Conservation (phyloP, 1,140 invertebrate species). For the Drosophila pruinosa region DNA sequence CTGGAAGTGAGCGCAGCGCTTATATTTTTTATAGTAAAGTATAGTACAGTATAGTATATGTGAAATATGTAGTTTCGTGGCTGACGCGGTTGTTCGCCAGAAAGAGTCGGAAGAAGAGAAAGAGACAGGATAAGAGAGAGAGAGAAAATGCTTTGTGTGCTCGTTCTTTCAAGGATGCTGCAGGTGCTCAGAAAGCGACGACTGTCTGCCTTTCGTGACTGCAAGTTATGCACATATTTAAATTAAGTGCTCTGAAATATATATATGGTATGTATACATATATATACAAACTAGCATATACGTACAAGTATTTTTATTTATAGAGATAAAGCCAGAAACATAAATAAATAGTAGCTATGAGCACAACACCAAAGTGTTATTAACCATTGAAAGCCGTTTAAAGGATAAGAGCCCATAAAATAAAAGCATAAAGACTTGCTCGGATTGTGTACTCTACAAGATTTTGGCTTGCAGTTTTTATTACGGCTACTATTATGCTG, state of each 20-base stretch:
- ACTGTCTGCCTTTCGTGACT: conserved; percentile 14
- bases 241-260: conserved; percentile 47
- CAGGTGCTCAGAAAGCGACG: conserved; percentile 52
- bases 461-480: too few species aligned
- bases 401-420: conserved; percentile 2
- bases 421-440: background rate
- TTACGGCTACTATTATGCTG: background rate
- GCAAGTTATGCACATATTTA: conserved; percentile 70
- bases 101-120: conserved; percentile 12
- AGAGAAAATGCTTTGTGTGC: conserved; percentile 59
- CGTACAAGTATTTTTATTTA: background rate
- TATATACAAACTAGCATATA: background rate
- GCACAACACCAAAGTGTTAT: conserved; percentile 32
- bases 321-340: conserved; percentile 31
- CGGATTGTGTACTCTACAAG: background rate
- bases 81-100: conserved; percentile 4
- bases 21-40: conserved; percentile 35
- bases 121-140: background rate
- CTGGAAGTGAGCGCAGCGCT: conserved; percentile 37
- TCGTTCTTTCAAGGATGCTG: conserved; percentile 56
- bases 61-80: conserved; percentile 63
- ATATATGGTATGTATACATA: background rate
- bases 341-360: conserved; percentile 48
- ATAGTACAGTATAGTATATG: conserved; percentile 36
- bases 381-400: conserved; percentile 33